These are phyloP conservation scores for Parauchenoglanis punctatus DNA, from an alignment of 2,797 vertebrate genomes.

Conservation along the genomic window DNA sequence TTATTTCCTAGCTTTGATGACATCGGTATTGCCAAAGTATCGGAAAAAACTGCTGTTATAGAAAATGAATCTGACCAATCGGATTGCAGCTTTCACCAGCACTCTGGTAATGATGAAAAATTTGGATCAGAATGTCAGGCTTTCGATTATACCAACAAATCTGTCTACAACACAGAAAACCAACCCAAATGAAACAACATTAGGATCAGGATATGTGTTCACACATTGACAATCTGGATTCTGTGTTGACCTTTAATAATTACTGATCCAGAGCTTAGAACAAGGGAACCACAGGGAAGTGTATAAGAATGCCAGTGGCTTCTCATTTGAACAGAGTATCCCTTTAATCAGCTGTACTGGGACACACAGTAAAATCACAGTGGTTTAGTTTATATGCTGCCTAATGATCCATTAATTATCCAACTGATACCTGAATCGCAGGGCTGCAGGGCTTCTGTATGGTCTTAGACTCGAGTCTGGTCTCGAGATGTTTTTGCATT, in stretches of 20 bases:
- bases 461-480: not conserved
- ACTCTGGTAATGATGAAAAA: too few relatives aligned
- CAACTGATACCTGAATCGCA: not conserved
- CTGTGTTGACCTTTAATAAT: too few relatives aligned
- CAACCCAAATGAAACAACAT: not conserved
- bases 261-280: too few relatives aligned
- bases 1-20: too few relatives aligned
- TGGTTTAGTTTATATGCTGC: not conserved
- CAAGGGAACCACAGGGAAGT: too few relatives aligned
- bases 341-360: not conserved
- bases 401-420: not conserved
- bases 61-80: not conserved
- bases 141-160: not conserved
- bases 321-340: not conserved
- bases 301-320: not conserved
- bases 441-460: too few relatives aligned
- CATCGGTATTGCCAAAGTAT: too few relatives aligned
- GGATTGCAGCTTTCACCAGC: not conserved
- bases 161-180: not conserved
- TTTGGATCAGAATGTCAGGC: too few relatives aligned
- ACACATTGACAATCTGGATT: too few relatives aligned
- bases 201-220: too few relatives aligned
- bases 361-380: not conserved
- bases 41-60: not conserved
- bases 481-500: not conserved